phyloP scores from a whole-genome alignment of 2,113 vertebrate species.

The Plecturocebus donacophilus region DNA sequence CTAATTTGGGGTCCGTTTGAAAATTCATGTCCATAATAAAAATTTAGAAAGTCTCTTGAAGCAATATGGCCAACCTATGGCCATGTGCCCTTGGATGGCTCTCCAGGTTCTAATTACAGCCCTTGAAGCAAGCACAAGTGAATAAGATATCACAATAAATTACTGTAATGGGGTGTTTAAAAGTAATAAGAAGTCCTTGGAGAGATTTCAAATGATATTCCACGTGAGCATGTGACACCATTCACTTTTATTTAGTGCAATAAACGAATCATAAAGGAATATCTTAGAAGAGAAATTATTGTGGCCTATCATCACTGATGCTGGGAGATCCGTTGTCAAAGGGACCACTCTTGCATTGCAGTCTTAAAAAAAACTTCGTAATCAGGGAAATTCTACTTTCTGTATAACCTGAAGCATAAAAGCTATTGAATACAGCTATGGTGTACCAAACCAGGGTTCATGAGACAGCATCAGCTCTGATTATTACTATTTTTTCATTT shows the following conservation, averaged over 20 bases:
- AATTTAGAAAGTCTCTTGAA: slow-evolving; percentile 22
- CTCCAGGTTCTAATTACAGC: neutral
- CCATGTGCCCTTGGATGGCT: neutral
- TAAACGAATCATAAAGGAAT: neutral
- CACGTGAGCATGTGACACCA: neutral
- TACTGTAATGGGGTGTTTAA: slow-evolving; percentile 24
- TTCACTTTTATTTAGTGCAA: slow-evolving; percentile 53
- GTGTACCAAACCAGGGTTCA: neutral
- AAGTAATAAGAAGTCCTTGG: slow-evolving; percentile 30
- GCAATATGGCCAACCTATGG: neutral
- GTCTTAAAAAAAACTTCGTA: neutral
- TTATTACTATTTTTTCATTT: neutral
- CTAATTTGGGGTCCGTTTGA: slow-evolving; percentile 5
- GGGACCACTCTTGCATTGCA: neutral
- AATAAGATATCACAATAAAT: neutral
- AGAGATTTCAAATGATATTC: slow-evolving; percentile 51
- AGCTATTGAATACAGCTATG: neutral
- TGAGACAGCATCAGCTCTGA: neutral
- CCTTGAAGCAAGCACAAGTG: neutral
- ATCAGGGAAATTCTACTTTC: slow-evolving; percentile 19
- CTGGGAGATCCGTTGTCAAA: slow-evolving; percentile 6
- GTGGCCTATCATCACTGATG: neutral
- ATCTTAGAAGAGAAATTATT: slow-evolving; percentile 30
- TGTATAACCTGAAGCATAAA: neutral
- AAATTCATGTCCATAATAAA: slow-evolving; percentile 11